Evolutionary conservation across 2,113 vertebrate genomes (phyloP).

Genomic region (Leucosticte australis): DNA sequence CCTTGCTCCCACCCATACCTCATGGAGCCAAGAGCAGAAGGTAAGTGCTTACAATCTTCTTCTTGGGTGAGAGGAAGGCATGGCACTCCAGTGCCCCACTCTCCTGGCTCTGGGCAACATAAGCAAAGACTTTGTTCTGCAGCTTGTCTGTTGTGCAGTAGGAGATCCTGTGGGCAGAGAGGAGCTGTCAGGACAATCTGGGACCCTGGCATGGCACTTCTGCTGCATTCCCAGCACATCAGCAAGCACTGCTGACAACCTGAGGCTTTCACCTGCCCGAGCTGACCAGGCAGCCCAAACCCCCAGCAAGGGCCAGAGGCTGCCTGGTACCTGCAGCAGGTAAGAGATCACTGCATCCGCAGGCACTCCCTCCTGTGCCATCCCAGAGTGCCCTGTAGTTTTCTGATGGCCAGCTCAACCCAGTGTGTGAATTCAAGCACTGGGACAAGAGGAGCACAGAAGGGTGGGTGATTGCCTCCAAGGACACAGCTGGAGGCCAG

Average conservation of each 20-base stretch:
- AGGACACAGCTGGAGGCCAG: neutral
- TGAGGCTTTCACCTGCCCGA: neutral
- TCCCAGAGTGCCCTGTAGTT: neutral
- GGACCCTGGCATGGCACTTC: neutral
- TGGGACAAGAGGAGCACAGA: neutral
- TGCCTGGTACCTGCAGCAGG: neutral
- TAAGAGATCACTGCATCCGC: neutral
- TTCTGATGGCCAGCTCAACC: neutral
- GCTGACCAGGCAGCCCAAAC: neutral
- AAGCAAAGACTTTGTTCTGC: constrained; percentile 93
- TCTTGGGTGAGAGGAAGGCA: constrained; percentile 90
- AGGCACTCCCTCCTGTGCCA: neutral
- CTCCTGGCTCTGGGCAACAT: constrained; percentile 87
- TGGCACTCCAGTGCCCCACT: constrained; percentile 88
- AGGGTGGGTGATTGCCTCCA: neutral
- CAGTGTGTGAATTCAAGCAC: neutral
- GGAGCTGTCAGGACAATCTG: neutral
- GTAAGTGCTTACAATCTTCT: constrained; percentile 84
- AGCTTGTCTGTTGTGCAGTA: constrained; percentile 93
- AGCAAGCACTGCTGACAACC: neutral
- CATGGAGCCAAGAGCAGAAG: neutral
- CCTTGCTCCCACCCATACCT: neutral
- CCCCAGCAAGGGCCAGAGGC: neutral
- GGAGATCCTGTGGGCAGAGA: constrained; percentile 80
- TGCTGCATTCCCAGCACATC: neutral